Percentiles rank a stretch among this genome's conserved stretches.
Evolutionary conservation across 2,888 invertebrate species (phyloP).

Genomic region (Artemia sinica): DNA sequence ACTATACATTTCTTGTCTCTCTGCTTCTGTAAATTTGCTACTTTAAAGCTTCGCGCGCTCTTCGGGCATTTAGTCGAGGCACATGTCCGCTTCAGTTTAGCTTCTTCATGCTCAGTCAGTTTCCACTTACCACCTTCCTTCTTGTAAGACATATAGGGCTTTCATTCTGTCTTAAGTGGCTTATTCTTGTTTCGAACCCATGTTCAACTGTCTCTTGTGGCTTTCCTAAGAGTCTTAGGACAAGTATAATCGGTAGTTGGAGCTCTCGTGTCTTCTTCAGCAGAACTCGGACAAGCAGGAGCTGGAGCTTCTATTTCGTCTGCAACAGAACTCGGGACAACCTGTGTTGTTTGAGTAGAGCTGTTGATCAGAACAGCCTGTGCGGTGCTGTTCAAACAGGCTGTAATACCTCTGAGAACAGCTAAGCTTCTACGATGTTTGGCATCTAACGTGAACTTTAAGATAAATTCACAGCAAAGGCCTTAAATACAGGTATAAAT

Average conservation of each 20-base stretch:
- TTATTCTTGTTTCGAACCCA: background rate
- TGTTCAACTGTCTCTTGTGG: background rate
- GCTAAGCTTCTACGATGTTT: too few relatives aligned
- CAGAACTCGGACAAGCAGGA: background rate
- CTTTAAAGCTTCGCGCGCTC: too few relatives aligned
- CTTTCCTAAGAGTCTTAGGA: slow-evolving; percentile 3
- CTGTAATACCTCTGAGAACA: too few relatives aligned
- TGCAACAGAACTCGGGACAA: background rate
- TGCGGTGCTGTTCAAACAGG: background rate
- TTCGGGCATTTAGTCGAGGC: too few relatives aligned
- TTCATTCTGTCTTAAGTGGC: background rate
- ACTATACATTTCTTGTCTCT: too few relatives aligned
- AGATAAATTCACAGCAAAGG: too few relatives aligned
- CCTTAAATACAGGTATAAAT: too few relatives aligned
- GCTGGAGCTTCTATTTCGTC: background rate
- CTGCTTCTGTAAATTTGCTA: too few relatives aligned
- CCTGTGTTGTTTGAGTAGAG: background rate
- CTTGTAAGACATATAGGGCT: background rate
- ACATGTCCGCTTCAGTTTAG: too few relatives aligned
- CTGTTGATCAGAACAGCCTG: too few relatives aligned
- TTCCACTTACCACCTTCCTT: background rate
- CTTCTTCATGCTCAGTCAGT: too few relatives aligned
- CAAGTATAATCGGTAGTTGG: background rate
- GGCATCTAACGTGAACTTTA: too few relatives aligned
- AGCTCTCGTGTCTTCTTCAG: background rate